Base-by-base conservation (phyloP, 2,113 vertebrate genomes). In the Callionymus lyra region DNA sequence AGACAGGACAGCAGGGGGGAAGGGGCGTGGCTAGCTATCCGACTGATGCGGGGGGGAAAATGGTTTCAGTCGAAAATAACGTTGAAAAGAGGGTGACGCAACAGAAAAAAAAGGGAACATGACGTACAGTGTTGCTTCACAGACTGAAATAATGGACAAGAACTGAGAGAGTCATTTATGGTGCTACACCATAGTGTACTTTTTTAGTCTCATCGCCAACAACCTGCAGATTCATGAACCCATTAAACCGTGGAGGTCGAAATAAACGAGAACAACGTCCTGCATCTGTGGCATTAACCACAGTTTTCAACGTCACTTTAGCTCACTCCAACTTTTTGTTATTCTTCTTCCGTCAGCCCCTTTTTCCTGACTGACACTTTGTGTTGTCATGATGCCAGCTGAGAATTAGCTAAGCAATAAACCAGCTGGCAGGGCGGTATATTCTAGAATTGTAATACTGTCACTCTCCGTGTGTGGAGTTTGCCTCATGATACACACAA, bases 191-290 rank as follows among this genome's bases (percentile, higher is more conserved):
- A 70, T 65, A 71, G 55, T 50, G 64, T 71, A 79, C 81, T 83
- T 85, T 81, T 82, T 83, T 58, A 47, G 75, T 56, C 76, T 81
- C 84, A 82, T 85, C 81, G 74, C 77, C 78, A 84, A 72, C 59
- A 50, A 77, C 62, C 56, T 38, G 68, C 74, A 70, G 61, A 72
- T 82, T 77, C 79, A 63, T 72, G 70, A 59, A 69, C 57, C 74
- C 68, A 80, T 82, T 82, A 80, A 74, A 72, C 59, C 74, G 77
- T 68, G 65, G 51, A 70, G 70, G 38, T 39, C 42, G 41, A 52
- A 71, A 81, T 76, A 78, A 81, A 81, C 70, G 75, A 81, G 69
- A 50, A 66, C 56, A 60, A 68, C 70, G 51, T 71, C 63, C 67
- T 37, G 65, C 72, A 70, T 78, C 72, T 72, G 75, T 71, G 74